A percentile compares a stretch with the other conserved stretches of the same genome.
Evolutionary conservation across 2,797 vertebrate species (phyloP).

Genomic region (Microctenopoma lineatum): DNA sequence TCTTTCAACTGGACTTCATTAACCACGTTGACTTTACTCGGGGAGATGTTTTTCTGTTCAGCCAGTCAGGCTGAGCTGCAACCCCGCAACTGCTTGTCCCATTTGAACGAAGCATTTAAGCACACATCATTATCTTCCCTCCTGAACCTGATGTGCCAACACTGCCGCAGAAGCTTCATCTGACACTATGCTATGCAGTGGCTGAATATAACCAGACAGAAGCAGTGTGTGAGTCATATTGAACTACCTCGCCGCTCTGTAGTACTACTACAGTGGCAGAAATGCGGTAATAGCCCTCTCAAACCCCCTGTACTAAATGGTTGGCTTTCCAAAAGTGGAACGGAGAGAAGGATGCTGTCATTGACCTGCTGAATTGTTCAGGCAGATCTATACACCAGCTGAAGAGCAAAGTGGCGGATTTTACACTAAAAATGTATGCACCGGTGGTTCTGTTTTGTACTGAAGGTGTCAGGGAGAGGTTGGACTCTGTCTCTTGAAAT

Average conservation of each 20-base stretch:
- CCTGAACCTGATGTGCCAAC: not conserved
- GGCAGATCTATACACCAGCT: conserved; percentile 13
- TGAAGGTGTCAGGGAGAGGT: conserved; percentile 12
- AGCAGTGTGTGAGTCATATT: conserved; percentile 1
- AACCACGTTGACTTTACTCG: not conserved
- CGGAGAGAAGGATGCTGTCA: conserved; percentile 13
- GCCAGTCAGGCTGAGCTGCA: not conserved
- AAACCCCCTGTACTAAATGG: conserved; percentile 1
- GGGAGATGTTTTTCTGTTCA: not conserved
- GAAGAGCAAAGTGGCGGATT: conserved; percentile 28
- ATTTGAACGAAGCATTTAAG: not conserved
- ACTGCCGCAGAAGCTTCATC: conserved; percentile 17
- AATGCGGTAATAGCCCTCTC: not conserved
- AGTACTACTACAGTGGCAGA: conserved; percentile 7
- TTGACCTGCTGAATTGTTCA: conserved; percentile 30
- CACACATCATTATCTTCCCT: not conserved
- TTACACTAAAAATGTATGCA: conserved; percentile 10
- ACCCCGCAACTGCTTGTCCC: too few species aligned
- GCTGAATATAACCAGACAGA: conserved; percentile 5
- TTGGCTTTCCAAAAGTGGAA: not conserved
- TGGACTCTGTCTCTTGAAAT: conserved; percentile 15
- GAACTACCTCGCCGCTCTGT: not conserved
- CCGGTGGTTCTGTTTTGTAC: conserved; percentile 26
- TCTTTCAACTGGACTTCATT: not conserved
- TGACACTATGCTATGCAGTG: not conserved